A percentile compares a stretch with the other conserved stretches of the same genome.
Conservation (phyloP, 2,888 invertebrate genomes). For the Ectemnius lituratus region DNA sequence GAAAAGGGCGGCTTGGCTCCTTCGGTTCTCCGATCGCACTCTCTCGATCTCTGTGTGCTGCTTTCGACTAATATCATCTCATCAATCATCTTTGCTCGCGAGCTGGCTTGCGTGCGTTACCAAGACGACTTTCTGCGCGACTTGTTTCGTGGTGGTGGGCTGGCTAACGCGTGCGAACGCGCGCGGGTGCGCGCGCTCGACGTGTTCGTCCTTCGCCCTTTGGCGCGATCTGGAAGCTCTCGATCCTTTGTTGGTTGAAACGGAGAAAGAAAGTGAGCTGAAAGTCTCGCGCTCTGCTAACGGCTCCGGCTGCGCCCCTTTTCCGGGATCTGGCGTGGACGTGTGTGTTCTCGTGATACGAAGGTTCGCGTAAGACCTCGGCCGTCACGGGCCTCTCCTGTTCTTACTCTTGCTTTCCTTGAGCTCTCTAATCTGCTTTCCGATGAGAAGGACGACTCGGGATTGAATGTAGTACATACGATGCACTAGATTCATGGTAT, state of each 20-base stretch:
- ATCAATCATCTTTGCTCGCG: background rate
- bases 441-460: slow-evolving; percentile 51
- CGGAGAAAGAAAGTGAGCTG: slow-evolving; percentile 51
- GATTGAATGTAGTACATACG: slow-evolving; percentile 31
- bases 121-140: background rate
- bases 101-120: background rate
- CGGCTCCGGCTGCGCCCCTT: background rate
- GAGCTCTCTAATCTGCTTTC: slow-evolving; percentile 9
- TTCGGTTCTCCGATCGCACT: too few species aligned
- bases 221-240: slow-evolving; percentile 32
- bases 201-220: slow-evolving; percentile 50
- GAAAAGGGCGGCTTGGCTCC: too few species aligned
- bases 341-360: background rate
- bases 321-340: slow-evolving; percentile 26
- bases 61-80: too few species aligned
- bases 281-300: slow-evolving; percentile 3
- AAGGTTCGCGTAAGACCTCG: slow-evolving; percentile 3
- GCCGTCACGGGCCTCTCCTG: slow-evolving; percentile 9
- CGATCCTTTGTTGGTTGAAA: slow-evolving; percentile 44
- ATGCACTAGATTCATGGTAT: slow-evolving; percentile 13
- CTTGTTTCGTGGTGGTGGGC: background rate
- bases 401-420: background rate
- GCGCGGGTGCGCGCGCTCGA: slow-evolving; percentile 28
- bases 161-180: too few species aligned
- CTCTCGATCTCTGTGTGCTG: too few species aligned